phyloP scores from a whole-genome alignment of 2,888 invertebrate genomes.

The Nomada fucata region DNA sequence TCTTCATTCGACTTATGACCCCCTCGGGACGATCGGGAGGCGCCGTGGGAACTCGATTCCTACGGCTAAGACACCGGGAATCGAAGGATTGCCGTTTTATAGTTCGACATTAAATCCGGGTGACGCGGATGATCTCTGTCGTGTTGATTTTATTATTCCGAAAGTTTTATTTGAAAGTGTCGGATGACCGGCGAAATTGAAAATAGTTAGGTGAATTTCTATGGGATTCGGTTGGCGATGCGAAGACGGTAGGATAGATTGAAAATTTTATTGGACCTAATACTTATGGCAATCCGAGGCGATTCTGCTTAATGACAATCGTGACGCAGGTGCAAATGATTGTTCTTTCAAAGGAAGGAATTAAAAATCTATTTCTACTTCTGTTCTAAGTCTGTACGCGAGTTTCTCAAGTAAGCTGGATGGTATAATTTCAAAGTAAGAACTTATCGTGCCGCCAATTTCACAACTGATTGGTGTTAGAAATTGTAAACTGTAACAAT shows the following conservation, averaged over 20 bases:
- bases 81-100: constrained; percentile 14
- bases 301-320: no score
- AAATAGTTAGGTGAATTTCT: not conserved
- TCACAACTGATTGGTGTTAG: no score
- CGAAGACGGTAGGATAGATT: not conserved
- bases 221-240: not conserved
- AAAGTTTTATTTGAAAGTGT: not conserved
- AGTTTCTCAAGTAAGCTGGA: no score
- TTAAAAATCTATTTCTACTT: no score
- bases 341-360: no score
- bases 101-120: constrained; percentile 31
- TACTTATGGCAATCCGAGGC: no score
- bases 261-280: not conserved
- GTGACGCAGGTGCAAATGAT: no score
- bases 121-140: not conserved
- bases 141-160: constrained; percentile 7
- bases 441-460: no score
- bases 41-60: constrained; percentile 19
- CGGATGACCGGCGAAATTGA: constrained; percentile 1
- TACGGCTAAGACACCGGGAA: not conserved
- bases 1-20: constrained; percentile 61
- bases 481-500: no score
- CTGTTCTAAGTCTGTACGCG: no score
- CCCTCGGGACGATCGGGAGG: constrained; percentile 45
- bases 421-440: no score